Conservation (phyloP, 2,113 vertebrate genomes). For the Coracopsis vasa region DNA sequence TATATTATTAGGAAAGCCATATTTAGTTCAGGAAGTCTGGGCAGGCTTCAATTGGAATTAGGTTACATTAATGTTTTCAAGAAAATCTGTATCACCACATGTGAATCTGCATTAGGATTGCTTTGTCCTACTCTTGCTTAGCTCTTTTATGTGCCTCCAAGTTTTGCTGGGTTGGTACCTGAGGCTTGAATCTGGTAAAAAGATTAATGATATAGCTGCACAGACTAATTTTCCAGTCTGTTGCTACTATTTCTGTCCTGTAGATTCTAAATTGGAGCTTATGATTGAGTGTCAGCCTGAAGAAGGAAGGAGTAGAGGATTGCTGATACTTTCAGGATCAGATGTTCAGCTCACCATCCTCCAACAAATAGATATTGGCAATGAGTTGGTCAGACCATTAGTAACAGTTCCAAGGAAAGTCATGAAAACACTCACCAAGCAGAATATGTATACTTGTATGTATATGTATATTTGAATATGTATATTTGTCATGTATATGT, state of each 20-base stretch:
- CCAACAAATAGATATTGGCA: background rate
- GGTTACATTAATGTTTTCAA: background rate
- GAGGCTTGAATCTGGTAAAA: background rate
- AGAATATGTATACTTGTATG: fast-evolving
- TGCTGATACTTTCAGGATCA: background rate
- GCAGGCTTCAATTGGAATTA: background rate
- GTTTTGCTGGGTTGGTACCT: background rate
- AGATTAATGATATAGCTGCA: background rate
- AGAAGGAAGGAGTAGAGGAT: background rate
- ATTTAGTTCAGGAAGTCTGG: background rate
- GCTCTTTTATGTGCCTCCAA: background rate
- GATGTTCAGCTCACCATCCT: background rate
- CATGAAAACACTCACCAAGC: background rate
- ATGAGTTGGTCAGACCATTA: background rate
- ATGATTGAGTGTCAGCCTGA: background rate
- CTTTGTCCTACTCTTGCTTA: background rate
- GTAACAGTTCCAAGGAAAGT: background rate
- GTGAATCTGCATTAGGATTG: background rate
- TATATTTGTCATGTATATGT: background rate
- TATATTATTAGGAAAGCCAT: background rate
- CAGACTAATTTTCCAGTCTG: background rate
- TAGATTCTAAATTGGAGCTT: background rate
- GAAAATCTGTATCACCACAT: background rate
- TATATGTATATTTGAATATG: background rate
- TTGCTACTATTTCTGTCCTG: background rate